Base-by-base conservation (phyloP, 2,888 invertebrate genomes). In the Nemoura dubitans region DNA sequence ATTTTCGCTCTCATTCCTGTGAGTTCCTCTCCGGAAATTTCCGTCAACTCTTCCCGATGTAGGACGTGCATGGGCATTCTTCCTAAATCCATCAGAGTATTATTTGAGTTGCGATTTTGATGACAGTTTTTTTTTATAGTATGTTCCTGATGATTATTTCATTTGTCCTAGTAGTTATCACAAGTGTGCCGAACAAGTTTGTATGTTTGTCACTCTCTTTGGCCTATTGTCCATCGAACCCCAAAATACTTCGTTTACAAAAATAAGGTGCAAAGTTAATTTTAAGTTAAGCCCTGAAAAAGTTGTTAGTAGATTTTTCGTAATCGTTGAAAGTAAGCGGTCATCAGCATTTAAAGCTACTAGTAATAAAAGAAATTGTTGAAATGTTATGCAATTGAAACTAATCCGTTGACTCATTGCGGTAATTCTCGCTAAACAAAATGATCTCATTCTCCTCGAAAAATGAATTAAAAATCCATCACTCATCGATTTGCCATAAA, bases 351-450 rank as follows among this genome's bases (percentile, higher is more conserved):
- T 59, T 59, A 59, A 21, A 59, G 59, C 59, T 59, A 59, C 59
- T 59, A 59, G 59, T 59, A 59, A 59, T 59, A 59, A 59, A 36
- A 36, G 36, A 59, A 59, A 59, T 59, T 59, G 59, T 59, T 59
- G 59, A 59, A 59, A 59, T 59, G 59, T 59, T 59, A 59, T 59
- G 59, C 59, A 59, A 59, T 59, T 59, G 21, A 59, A 59, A 7
- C 59, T 59, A 7, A 59, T 59, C 36, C 36, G 36, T 36, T 36
- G 36, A 36, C 36, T 36, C 21, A 59, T 59, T 59, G 59, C 59
- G 59, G 14, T 21, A 59, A 14, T 59, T 21, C 16, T 59, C 59
- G 59, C 21, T 59, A 59, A 59, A 59, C 14, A 59, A 59, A 59
- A 1, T 2, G 59, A 59, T 59, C 59, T 59, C 59, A 7, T 7